Conservation (phyloP, 2,888 invertebrate species). For the Cataglyphis livida region DNA sequence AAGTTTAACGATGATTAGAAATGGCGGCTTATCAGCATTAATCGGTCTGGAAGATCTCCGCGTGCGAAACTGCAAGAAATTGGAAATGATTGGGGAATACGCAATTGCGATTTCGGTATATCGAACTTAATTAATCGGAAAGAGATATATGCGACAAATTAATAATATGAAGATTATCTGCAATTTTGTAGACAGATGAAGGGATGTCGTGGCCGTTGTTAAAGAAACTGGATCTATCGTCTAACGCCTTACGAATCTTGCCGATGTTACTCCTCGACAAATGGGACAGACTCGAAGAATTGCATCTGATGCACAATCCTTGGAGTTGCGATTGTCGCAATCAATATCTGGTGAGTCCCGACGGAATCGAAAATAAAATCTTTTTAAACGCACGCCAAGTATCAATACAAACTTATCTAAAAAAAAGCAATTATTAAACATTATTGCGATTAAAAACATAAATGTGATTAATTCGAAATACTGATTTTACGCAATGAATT, state of each 20-base stretch:
- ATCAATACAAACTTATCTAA: slow-evolving; percentile 6
- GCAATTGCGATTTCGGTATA: slow-evolving; percentile 82
- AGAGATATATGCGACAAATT: background rate
- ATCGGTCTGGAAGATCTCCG: slow-evolving; percentile 87
- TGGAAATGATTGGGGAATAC: slow-evolving; percentile 88
- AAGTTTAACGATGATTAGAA: slow-evolving; percentile 87
- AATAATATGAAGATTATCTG: background rate
- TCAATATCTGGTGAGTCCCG: slow-evolving; percentile 89
- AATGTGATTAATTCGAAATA: background rate
- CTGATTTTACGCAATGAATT: background rate
- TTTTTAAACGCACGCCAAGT: background rate
- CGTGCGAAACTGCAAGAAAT: slow-evolving; percentile 88
- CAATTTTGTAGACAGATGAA: slow-evolving; percentile 83
- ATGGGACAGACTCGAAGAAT: slow-evolving; percentile 90
- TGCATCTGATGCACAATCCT: slow-evolving; percentile 91
- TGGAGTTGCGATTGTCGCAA: slow-evolving; percentile 93
- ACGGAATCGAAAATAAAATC: slow-evolving; percentile 33
- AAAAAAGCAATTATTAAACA: background rate
- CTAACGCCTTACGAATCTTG: slow-evolving; percentile 91
- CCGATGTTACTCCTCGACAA: slow-evolving; percentile 88
- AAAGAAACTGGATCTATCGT: slow-evolving; percentile 90
- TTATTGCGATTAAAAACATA: background rate
- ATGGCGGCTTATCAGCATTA: slow-evolving; percentile 87
- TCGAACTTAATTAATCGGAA: background rate
- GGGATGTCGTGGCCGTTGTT: slow-evolving; percentile 89